Evolutionary conservation across 2,797 vertebrate genomes (phyloP), one percentile per base, ranked within the genome.

Genomic region (Neomorphus geoffroyi): DNA sequence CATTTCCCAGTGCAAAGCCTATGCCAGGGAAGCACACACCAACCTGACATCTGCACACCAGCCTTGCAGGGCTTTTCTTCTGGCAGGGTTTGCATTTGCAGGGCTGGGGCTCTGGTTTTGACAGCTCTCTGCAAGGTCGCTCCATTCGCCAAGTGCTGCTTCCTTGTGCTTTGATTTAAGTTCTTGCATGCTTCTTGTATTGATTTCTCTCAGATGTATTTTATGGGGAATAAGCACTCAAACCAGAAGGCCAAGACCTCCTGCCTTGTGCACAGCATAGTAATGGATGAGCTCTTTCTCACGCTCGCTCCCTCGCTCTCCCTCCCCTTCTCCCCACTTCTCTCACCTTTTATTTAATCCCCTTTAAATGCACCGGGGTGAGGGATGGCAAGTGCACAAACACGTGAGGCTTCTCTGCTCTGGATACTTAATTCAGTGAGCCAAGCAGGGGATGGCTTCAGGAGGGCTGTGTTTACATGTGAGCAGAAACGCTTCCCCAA

Each of bases 201-300:
- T 95, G 96, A 97, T 97, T 96, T 94, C 93, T 79, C 74, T 94
- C 90, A 92, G 92, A 83, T 85, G 87, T 96, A 65, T 97, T 97
- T 97, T 97, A 97, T 95, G 93, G 91, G 94, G 96, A 97, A 94
- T 96, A 95, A 95, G 94, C 96, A 95, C 94, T 92, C 92, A 96
- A 93, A 96, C 91, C 87, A 92, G 93, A 91, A 94, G 95, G 94
- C 92, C 96, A 88, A 88, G 95, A 96, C 90, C 95, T 94, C 88
- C 84, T 90, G 93, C 93, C 86, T 95, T 66, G 91, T 77, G 88
- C 88, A 30, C 43, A 4, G 88, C 90, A 90, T 72, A 67, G 90
- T 95, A 96, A 96, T 94, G 95, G 91, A 96, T 95, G 94, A 91
- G 92, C 65, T 94, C 57, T 86, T 92, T 24, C 93, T 91, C 83